These are phyloP conservation scores for Dipodomys spectabilis DNA, from an alignment of 2,113 vertebrate genomes.

Conservation along the genomic window DNA sequence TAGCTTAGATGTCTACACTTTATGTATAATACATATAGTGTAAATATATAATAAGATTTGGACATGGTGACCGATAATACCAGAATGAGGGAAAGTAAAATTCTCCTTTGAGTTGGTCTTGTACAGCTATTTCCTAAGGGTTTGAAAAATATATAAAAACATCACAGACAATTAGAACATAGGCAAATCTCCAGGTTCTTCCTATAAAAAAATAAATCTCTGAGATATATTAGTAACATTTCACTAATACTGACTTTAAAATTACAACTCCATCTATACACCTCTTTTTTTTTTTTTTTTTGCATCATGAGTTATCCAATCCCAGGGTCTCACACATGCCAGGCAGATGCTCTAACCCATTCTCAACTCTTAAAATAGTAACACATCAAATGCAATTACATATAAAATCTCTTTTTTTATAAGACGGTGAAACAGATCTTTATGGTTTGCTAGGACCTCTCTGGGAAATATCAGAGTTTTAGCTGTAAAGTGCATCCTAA, in stretches of 20 bases:
- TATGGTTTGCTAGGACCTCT: neutral
- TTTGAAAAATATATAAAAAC: slow-evolving; percentile 30
- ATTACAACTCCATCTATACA: neutral
- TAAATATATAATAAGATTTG: too few relatives aligned
- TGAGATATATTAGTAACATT: slow-evolving; percentile 9
- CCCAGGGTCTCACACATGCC: neutral
- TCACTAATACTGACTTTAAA: slow-evolving; percentile 3
- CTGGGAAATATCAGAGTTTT: slow-evolving; percentile 28
- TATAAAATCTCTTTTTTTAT: slow-evolving; percentile 27
- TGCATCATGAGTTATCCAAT: too few relatives aligned
- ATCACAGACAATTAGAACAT: neutral
- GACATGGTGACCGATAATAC: neutral
- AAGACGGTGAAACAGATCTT: neutral
- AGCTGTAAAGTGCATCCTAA: neutral
- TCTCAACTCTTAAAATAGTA: neutral
- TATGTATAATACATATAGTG: too few relatives aligned
- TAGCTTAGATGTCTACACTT: too few relatives aligned
- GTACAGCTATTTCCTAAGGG: neutral
- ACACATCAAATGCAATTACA: neutral
- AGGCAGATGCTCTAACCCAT: neutral
- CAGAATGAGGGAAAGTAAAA: slow-evolving; percentile 17
- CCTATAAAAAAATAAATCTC: slow-evolving; percentile 3
- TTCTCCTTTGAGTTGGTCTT: neutral
- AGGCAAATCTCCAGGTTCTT: neutral
- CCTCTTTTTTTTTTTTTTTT: neutral